Conservation (phyloP, 2,113 vertebrate species). For the Pithys albifrons region DNA sequence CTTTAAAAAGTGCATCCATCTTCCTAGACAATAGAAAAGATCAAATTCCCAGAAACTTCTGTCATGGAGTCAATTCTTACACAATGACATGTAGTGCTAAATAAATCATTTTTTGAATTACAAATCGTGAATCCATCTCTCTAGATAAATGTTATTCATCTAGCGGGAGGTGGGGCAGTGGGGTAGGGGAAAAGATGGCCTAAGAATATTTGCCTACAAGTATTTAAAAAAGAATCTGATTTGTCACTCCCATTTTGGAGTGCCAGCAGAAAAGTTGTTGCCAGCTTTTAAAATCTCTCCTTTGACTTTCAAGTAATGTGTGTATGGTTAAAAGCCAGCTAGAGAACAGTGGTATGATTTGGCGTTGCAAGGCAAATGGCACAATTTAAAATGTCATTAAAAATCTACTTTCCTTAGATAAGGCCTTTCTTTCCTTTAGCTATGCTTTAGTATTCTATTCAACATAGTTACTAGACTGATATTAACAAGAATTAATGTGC, state of each 20-base stretch:
- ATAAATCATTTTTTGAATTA: conserved; percentile 57
- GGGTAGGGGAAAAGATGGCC: neutral
- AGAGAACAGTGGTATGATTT: neutral
- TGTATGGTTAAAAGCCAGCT: conserved; percentile 5
- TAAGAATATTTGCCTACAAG: conserved; percentile 20
- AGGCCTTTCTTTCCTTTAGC: conserved; percentile 5
- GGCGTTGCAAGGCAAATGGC: neutral
- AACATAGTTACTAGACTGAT: neutral
- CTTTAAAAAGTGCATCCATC: conserved; percentile 19
- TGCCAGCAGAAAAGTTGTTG: neutral
- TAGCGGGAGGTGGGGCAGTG: neutral
- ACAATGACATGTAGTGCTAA: conserved; percentile 33
- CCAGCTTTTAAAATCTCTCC: neutral
- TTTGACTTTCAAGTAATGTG: conserved; percentile 7
- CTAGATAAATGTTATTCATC: conserved; percentile 35
- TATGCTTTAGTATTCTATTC: neutral
- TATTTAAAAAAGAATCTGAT: conserved; percentile 4
- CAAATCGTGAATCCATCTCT: neutral
- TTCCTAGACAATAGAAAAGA: conserved; percentile 43
- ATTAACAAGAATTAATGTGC: conserved; percentile 1
- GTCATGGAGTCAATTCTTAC: neutral
- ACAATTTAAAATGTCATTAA: neutral
- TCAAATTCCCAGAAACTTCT: conserved; percentile 51
- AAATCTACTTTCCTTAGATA: neutral
- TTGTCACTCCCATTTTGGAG: conserved; percentile 10